phyloP scores from a whole-genome alignment of 2,888 invertebrate species.

The Bhutanitis thaidina region DNA sequence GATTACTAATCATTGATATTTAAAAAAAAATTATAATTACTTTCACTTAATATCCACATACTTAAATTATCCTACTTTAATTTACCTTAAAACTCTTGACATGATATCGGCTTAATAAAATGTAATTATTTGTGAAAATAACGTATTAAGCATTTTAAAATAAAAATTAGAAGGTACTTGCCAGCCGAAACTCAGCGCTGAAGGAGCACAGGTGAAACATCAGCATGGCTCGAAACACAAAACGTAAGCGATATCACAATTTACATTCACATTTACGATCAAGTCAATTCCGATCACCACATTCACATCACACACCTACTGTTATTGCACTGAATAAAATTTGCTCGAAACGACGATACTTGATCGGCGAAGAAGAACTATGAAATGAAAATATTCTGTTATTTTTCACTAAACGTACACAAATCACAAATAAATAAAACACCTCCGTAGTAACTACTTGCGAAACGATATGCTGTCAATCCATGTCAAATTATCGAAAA shows the following conservation, averaged over 20 bases:
- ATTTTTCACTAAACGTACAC: slow-evolving; percentile 62
- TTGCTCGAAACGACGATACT: no score
- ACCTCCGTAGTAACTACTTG: slow-evolving; percentile 62
- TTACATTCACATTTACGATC: slow-evolving; percentile 29
- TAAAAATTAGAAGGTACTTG: slow-evolving; percentile 25
- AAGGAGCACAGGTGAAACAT: slow-evolving; percentile 26
- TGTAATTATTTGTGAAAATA: no score
- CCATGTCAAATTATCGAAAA: slow-evolving; percentile 54
- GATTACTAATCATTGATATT: no score
- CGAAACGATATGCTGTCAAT: slow-evolving; percentile 67
- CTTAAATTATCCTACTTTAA: no score
- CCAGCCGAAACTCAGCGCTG: slow-evolving; percentile 37
- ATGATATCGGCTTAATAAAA: no score
- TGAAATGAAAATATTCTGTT: slow-evolving; percentile 32
- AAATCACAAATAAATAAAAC: no score
- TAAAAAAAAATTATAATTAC: no score
- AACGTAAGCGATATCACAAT: slow-evolving; percentile 40
- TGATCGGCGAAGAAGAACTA: slow-evolving; percentile 25
- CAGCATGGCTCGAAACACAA: slow-evolving; percentile 53
- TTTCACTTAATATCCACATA: no score
- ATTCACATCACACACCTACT: slow-evolving; percentile 40
- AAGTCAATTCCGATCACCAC: slow-evolving; percentile 28
- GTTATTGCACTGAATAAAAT: slow-evolving; percentile 34
- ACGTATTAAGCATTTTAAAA: no score
- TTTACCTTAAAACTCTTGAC: no score